Evolutionary conservation across 2,888 invertebrate species (phyloP).

Genomic region (Hirtodrosophila histrioides): DNA sequence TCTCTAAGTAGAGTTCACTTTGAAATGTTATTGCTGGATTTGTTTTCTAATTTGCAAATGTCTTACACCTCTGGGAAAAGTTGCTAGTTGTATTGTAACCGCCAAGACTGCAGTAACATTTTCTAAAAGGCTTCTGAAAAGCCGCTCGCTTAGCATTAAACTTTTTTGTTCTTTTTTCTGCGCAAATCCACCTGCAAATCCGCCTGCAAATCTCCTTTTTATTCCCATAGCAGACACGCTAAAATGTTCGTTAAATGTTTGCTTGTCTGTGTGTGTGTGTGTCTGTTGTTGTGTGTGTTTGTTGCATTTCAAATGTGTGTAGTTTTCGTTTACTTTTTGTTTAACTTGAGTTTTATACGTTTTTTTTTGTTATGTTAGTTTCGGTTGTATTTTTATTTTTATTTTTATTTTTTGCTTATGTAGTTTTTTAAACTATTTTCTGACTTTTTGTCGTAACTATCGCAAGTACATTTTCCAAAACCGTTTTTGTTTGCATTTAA

Average conservation of each 20-base stretch:
- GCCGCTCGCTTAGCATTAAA: slow-evolving; percentile 34
- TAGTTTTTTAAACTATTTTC: slow-evolving; percentile 72
- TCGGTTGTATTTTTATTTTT: slow-evolving; percentile 36
- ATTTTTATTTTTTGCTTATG: slow-evolving; percentile 46
- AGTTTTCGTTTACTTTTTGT: slow-evolving; percentile 50
- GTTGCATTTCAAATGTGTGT: slow-evolving; percentile 61
- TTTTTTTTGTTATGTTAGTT: slow-evolving; percentile 48
- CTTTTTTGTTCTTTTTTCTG: slow-evolving; percentile 15
- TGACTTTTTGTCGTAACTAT: slow-evolving; percentile 67
- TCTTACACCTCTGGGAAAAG: no score
- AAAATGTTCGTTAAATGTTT: slow-evolving; percentile 39
- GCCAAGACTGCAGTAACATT: neutral
- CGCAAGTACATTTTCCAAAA: slow-evolving; percentile 81
- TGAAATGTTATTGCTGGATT: no score
- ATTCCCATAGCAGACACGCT: slow-evolving; percentile 39
- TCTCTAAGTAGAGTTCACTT: no score
- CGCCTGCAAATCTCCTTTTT: slow-evolving; percentile 44
- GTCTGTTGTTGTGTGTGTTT: slow-evolving; percentile 16
- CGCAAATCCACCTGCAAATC: slow-evolving; percentile 44
- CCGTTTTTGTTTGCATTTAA: slow-evolving; percentile 81
- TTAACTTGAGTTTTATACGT: slow-evolving; percentile 54
- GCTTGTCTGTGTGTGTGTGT: slow-evolving; percentile 12
- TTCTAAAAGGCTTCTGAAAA: slow-evolving; percentile 33
- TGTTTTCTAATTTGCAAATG: no score
- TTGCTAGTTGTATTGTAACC: no score